phyloP scores from a whole-genome alignment of 2,888 invertebrate species.

The Eumacrocentrus americanus region DNA sequence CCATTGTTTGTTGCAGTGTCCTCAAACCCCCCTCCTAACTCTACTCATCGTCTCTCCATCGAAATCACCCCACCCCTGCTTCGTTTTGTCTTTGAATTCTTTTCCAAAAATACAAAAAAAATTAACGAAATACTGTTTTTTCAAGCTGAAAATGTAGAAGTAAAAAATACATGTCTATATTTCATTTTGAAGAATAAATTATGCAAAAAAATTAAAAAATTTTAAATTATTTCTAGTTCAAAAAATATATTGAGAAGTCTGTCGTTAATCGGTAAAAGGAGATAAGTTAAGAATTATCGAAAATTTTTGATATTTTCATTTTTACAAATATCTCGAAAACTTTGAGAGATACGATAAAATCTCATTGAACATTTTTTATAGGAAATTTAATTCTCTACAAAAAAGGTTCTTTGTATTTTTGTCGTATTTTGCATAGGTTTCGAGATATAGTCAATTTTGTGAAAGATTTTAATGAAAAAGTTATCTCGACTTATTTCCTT shows the following conservation, averaged over 20 bases:
- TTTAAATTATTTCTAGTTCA: background rate
- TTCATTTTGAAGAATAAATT: background rate
- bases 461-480: no score
- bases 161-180: slow-evolving; percentile 5
- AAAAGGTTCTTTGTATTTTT: no score
- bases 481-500: no score
- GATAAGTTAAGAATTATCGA: background rate
- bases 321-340: no score
- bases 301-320: slow-evolving; percentile 15
- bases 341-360: no score
- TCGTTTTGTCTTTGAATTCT: slow-evolving; percentile 9
- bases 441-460: no score
- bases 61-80: slow-evolving; percentile 17
- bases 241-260: background rate
- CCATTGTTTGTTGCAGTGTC: slow-evolving; percentile 57
- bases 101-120: slow-evolving; percentile 4
- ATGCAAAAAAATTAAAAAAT: background rate
- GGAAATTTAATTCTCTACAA: background rate
- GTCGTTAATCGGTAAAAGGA: background rate
- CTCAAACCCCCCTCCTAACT: slow-evolving; percentile 35
- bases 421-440: no score
- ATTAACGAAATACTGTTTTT: background rate
- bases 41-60: slow-evolving; percentile 16
- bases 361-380: background rate
- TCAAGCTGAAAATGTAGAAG: background rate